Evolutionary conservation across 2,113 vertebrate genomes (phyloP).

Genomic region (Crotalus viridis): DNA sequence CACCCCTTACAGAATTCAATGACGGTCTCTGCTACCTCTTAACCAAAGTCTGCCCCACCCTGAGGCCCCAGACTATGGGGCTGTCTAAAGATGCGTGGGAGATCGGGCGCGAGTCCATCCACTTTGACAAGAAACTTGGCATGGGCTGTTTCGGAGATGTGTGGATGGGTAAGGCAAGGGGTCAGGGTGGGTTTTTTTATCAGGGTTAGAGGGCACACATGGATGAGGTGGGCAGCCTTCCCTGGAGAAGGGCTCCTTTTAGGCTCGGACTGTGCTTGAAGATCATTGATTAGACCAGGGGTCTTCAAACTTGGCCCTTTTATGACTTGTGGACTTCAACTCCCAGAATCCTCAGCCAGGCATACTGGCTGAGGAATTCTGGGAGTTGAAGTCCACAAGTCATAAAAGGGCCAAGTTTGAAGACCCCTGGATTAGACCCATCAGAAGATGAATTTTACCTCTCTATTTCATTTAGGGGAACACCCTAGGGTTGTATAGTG

Average conservation of each 20-base stretch:
- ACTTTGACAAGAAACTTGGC: conserved; percentile 82
- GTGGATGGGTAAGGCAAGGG: conserved; percentile 86
- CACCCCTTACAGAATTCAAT: conserved; percentile 75
- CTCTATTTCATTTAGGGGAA: not conserved
- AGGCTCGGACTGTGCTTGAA: not conserved
- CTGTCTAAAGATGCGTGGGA: conserved; percentile 95
- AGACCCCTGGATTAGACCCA: too few species aligned
- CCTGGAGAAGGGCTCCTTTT: not conserved
- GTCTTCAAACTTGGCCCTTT: too few species aligned
- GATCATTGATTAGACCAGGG: not conserved
- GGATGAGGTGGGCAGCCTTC: not conserved
- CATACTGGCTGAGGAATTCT: too few species aligned
- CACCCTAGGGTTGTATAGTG: not conserved
- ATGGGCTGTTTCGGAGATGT: conserved; percentile 97
- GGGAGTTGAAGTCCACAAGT: too few species aligned
- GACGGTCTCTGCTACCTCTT: conserved; percentile 92
- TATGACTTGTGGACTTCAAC: too few species aligned
- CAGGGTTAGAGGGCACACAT: rapidly evolving
- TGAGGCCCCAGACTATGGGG: conserved; percentile 90
- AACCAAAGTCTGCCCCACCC: conserved; percentile 76
- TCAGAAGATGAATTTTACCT: not conserved
- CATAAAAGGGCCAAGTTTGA: too few species aligned
- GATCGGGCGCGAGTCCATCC: conserved; percentile 80
- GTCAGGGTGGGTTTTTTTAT: rapidly evolving
- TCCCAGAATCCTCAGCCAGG: too few species aligned